Conservation (phyloP, 1,140 invertebrate species). For the Zaprionus nigranus region DNA sequence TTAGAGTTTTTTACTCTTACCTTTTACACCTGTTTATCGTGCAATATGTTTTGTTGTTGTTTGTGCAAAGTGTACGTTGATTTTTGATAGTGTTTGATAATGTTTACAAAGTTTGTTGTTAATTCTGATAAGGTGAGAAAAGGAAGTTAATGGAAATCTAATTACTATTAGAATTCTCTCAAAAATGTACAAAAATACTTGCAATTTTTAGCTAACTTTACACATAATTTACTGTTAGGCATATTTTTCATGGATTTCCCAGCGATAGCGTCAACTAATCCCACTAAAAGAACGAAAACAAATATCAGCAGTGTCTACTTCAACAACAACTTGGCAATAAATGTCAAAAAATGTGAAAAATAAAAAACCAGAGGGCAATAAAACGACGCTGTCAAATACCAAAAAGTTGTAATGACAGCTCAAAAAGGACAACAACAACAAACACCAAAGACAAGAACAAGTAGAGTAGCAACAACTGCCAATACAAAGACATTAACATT, state of each 20-base stretch:
- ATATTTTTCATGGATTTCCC: background rate
- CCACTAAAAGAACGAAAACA: slow-evolving; percentile 31
- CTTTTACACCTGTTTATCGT: slow-evolving; percentile 32
- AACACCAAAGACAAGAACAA: background rate
- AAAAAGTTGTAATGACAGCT: slow-evolving; percentile 49
- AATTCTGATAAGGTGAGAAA: background rate
- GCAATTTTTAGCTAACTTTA: background rate
- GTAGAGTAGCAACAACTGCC: slow-evolving; percentile 20
- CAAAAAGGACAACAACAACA: slow-evolving; percentile 37
- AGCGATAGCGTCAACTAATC: slow-evolving; percentile 4
- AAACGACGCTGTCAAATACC: slow-evolving; percentile 51
- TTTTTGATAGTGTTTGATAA: slow-evolving; percentile 9
- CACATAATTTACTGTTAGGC: slow-evolving; percentile 21
- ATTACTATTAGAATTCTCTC: background rate
- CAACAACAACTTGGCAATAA: slow-evolving; percentile 47
- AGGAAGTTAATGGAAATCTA: background rate
- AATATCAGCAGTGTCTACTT: slow-evolving; percentile 28
- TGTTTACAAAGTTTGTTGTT: slow-evolving; percentile 10
- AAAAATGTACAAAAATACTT: background rate
- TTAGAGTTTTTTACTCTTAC: background rate
- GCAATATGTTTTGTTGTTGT: slow-evolving; percentile 12
- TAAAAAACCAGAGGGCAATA: slow-evolving; percentile 36
- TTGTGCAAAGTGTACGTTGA: slow-evolving; percentile 1
- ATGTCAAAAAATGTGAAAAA: slow-evolving; percentile 42
- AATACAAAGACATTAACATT: slow-evolving; percentile 52